Conservation (phyloP, 1,140 invertebrate species). For the Pollicipes pollicipes region DNA sequence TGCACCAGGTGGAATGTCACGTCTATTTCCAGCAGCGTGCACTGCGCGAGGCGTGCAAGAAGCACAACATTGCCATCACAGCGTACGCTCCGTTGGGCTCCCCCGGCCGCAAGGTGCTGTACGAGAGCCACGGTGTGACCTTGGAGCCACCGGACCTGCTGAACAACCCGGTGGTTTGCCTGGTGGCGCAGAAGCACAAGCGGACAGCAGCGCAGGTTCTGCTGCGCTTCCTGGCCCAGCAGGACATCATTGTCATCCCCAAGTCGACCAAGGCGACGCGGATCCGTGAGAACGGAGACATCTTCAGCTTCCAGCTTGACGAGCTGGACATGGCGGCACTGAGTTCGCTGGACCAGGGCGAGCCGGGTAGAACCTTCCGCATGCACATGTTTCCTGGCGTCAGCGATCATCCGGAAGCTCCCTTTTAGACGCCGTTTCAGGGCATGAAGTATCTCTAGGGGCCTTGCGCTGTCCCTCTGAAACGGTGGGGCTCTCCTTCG, state of each 20-base stretch:
- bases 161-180: conserved; percentile 12
- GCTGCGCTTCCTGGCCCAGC: conserved; percentile 25
- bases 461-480: too few species aligned
- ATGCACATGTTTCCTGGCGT: conserved; percentile 25
- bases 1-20: background rate
- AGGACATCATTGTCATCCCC: conserved; percentile 24
- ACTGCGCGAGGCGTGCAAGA: background rate
- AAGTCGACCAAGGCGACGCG: conserved; percentile 22
- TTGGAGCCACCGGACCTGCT: background rate
- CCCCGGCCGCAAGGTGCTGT: background rate
- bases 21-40: background rate
- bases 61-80: background rate
- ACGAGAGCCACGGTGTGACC: background rate
- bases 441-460: too few species aligned
- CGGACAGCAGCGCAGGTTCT: conserved; percentile 26
- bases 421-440: background rate
- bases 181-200: conserved; percentile 20
- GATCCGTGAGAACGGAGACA: conserved; percentile 23
- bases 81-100: background rate
- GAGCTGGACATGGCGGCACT: conserved; percentile 10
- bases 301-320: conserved; percentile 1
- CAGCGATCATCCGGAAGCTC: background rate
- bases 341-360: conserved; percentile 37
- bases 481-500: too few species aligned
- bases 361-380: conserved; percentile 39